Percentiles rank a stretch among this genome's conserved stretches.
phyloP scores from a whole-genome alignment of 2,797 vertebrate genomes.

The Neosilurus mollespiculum region DNA sequence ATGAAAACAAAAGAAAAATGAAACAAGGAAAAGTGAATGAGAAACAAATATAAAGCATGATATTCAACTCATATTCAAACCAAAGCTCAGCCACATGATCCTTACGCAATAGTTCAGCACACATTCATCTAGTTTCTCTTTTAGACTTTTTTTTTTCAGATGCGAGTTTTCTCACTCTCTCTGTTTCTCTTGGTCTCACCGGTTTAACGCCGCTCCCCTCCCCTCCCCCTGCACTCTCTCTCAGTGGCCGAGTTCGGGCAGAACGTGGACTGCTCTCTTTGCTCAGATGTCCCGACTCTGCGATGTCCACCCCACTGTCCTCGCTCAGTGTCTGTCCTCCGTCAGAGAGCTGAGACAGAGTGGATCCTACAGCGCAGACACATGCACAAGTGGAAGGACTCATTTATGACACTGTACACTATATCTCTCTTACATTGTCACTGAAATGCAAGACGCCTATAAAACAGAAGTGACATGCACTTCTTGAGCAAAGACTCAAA shows the following conservation, averaged over 20 bases:
- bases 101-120: background rate
- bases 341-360: conserved; percentile 82
- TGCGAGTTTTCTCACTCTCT: conserved; percentile 39
- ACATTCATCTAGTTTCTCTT: background rate
- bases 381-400: background rate
- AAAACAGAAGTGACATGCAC: background rate
- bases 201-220: conserved; percentile 81
- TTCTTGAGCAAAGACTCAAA: background rate
- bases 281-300: conserved; percentile 71
- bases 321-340: conserved; percentile 84
- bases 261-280: conserved; percentile 74
- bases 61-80: conserved; percentile 57
- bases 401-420: background rate
- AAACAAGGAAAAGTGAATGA: conserved; percentile 42
- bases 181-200: conserved; percentile 72
- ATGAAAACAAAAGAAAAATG: conserved; percentile 54
- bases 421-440: background rate
- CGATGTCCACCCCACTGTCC: conserved; percentile 84
- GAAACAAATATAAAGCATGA: conserved; percentile 39
- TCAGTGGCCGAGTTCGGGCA: conserved; percentile 74
- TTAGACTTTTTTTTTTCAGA: rapidly evolving
- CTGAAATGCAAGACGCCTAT: background rate
- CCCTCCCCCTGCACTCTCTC: conserved; percentile 70
- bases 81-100: background rate
- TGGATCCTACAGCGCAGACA: conserved; percentile 69